Evolutionary conservation across 2,113 vertebrate species (phyloP).

Genomic region (Mola mola): DNA sequence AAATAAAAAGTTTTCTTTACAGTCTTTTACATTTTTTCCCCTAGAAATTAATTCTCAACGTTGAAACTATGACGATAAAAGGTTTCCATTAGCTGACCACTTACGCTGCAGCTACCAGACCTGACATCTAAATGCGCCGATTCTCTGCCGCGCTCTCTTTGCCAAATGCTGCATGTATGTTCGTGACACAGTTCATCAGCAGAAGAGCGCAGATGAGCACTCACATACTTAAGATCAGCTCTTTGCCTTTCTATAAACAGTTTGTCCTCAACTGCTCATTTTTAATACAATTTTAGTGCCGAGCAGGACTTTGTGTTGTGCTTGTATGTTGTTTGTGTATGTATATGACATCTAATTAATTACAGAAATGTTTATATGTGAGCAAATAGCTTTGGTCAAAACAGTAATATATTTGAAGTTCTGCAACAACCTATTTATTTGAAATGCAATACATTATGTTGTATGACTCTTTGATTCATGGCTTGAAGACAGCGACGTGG

Average conservation of each 20-base stretch:
- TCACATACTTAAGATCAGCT: conserved; percentile 20
- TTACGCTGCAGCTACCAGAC: background rate
- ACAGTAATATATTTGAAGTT: conserved; percentile 50
- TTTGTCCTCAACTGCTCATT: background rate
- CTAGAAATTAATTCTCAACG: background rate
- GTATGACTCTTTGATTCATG: conserved; percentile 36
- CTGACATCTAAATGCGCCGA: conserved; percentile 20
- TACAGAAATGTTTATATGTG: conserved; percentile 14
- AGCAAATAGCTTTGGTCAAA: background rate
- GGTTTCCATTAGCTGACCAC: background rate
- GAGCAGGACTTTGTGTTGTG: background rate
- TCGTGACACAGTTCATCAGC: too few relatives aligned
- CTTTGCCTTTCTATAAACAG: conserved; percentile 20
- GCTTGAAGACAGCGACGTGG: conserved; percentile 5
- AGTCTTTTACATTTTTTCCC: too few relatives aligned
- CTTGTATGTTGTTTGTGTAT: conserved; percentile 2
- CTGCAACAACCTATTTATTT: conserved; percentile 56
- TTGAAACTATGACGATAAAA: conserved; percentile 16
- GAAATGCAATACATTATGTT: conserved; percentile 62
- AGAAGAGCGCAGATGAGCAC: conserved; percentile 24
- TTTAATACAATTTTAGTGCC: background rate
- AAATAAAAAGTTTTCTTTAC: too few relatives aligned
- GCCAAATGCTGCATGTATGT: too few relatives aligned
- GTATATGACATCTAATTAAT: background rate
- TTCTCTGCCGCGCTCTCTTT: conserved; percentile 13